Evolutionary conservation across 2,113 vertebrate genomes (phyloP), one percentile per base, ranked within the genome.

Genomic region (Scortum barcoo): DNA sequence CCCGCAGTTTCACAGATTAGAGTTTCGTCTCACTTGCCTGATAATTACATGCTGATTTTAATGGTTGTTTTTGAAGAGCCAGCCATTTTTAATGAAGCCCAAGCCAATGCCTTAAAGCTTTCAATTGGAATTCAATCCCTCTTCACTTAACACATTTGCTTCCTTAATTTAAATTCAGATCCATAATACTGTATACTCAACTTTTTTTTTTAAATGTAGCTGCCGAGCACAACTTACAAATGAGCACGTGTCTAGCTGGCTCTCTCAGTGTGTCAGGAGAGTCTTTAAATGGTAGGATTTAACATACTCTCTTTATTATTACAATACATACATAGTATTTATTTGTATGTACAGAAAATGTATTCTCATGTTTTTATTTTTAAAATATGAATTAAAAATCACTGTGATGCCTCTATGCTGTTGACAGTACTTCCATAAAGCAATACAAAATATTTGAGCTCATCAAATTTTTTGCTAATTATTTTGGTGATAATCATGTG

Each of bases 21-120:
- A 74, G 57, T 88, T 85, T 88, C 66, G 48, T 87, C 78, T 83
- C 83, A 80, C 80, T 89, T 68, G 62, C 63, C 78, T 66, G 70
- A 89, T 92, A 91, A 92, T 88, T 91, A 86, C 81, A 82, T 90
- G 85, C 79, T 78, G 82, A 91, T 89, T 89, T 76, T 66, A 86
- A 81, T 5, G 19, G 86, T 68, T 87, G 66, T 89, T 92, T 94
- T 92, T 94, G 88, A 90, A 88, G 86, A 90, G 86, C 78, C 78
- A 93, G 92, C 92, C 92, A 92, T 93, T 91, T 86, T 92, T 91
- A 93, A 92, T 90, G 90, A 89, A 70, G 76, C 79, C 65, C 76
- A 78, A 83, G 80, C 87, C 81, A 71, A 71, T 85, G 81, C 89
- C 86, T 88, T 73, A 66, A 78, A 91, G 91, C 84, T 79, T 83